Evolutionary conservation across 2,113 vertebrate genomes (phyloP), one percentile per base, ranked within the genome.

Genomic region (Scomber japonicus): DNA sequence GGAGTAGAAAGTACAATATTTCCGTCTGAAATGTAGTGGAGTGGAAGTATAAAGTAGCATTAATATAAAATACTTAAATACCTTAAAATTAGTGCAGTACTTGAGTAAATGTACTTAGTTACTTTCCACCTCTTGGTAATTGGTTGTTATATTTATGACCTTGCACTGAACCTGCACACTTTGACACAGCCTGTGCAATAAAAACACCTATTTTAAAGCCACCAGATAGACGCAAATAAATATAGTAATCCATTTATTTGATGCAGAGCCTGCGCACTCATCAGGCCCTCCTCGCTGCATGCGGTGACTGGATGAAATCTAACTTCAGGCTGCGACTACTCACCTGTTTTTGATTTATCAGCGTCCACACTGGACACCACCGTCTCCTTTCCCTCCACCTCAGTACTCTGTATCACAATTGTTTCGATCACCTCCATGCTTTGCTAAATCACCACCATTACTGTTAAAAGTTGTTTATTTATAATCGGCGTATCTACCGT

Each of bases 271-370:
- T 40, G 57, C 77, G 65, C 63, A 76, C 71, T 88, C 87, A 92
- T 71, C 87, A 68, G 76, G 30, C 19, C 44, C 82, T 89, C 88
- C 74, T 69, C 83, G 83, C 83, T 76, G 82, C 35, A 64, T 65
- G 69, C 72, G 76, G 59, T 88, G 86, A 72, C 68, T 57, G 21
- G 14, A 63, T 57, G 45, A 83, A 62, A 60, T 55, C 44, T 21
- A 14, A 75, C 40, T 70, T 80, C 17, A n/a, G 2, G 3, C 60
- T 40, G 44, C 19, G 3, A 15, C 6, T 35, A 92, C 91, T 79
- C 55, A 95, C 94, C 95, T 86, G 92, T 84, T 93, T 93, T 95
- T 1, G 78, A 71, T 81, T 91, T 93, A 62, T 95, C 94, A 3
- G 53, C 24, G 35, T 92, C 92, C 76, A 80, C 54, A 53, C 35